These are phyloP conservation scores for Cremastobaeus sp. DNA, from an alignment of 2,888 invertebrate species.

Conservation along the genomic window DNA sequence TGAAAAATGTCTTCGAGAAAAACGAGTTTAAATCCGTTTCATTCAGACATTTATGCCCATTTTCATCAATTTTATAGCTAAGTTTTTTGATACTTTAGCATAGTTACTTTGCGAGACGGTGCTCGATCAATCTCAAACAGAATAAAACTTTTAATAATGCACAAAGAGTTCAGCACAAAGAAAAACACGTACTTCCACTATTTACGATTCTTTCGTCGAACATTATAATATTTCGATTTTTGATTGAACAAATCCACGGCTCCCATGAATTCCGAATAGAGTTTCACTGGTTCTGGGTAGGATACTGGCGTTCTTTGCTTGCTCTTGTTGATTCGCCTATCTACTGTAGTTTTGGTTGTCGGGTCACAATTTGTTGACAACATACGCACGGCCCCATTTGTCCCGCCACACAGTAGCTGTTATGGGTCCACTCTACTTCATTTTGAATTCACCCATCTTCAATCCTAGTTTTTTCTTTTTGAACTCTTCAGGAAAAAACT, in stretches of 20 bases:
- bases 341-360: not conserved
- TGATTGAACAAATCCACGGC: not conserved
- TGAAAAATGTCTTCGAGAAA: too few species aligned
- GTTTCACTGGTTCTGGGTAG: not conserved
- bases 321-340: not conserved
- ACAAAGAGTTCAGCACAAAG: not conserved
- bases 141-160: constrained; percentile 7
- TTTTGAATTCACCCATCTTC: not conserved
- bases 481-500: not conserved
- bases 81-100: not conserved
- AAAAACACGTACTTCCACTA: constrained; percentile 7
- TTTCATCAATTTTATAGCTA: not conserved
- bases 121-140: not conserved
- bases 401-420: not conserved
- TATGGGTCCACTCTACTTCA: not conserved
- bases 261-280: not conserved
- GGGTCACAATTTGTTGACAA: not conserved
- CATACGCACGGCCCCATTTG: not conserved
- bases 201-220: not conserved
- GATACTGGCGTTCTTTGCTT: not conserved
- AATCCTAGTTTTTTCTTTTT: not conserved
- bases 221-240: not conserved
- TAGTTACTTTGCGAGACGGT: not conserved
- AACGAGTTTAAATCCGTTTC: too few species aligned
- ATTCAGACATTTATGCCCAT: too few species aligned